Evolutionary conservation across 2,888 invertebrate species (phyloP), one percentile per base, ranked within the genome.

Genomic region (Stratiomys singularior): DNA sequence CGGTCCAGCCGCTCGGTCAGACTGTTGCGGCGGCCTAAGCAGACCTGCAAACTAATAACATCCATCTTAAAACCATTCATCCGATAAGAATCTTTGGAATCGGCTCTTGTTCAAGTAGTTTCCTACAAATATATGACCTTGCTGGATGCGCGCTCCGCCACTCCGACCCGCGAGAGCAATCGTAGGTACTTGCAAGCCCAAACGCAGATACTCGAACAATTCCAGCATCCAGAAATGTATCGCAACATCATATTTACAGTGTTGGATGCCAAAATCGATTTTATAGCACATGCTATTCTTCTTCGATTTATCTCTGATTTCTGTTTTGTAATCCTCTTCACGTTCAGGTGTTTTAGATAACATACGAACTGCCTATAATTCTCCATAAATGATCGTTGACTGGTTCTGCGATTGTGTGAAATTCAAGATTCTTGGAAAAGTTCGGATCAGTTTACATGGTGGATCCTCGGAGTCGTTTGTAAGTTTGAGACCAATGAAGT

Each of bases 21-120:
- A 46, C 69, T 47, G 15, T 69, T 69, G 69, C 23, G 56, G 66
- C 37, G 58, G 66, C 30, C 27, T 5, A 69, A 77, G 71, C 44
- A 71, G 71, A 76, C 58, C 58, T 69, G 72, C 60, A 66, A 78
- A 78, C 71, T 78, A 78, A 78, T 78, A 78, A 78, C 78, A 78
- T 78, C 69, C 76, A 78, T 78, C 76, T 78, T 78, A 67, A 67
- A 66, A 63, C 67, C 76, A 76, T 76, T 67, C 78, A 69, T 58
- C 46, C 69, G 78, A 78, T 78, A 78, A 78, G 76, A 74, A 78
- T 78, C 78, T 76, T 60, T 46, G 67, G 76, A 78, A 78, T 78
- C 78, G 76, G 76, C 67, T 76, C 76, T 69, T 58, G 58, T 74
- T 30, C 58, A 44, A 60, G 37, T 28, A 58, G 58, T 58, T 74